Percentiles rank a stretch among this genome's conserved stretches.
These are phyloP conservation scores for Mystacornis crossleyi DNA, from an alignment of 2,113 vertebrate genomes.

Conservation along the genomic window DNA sequence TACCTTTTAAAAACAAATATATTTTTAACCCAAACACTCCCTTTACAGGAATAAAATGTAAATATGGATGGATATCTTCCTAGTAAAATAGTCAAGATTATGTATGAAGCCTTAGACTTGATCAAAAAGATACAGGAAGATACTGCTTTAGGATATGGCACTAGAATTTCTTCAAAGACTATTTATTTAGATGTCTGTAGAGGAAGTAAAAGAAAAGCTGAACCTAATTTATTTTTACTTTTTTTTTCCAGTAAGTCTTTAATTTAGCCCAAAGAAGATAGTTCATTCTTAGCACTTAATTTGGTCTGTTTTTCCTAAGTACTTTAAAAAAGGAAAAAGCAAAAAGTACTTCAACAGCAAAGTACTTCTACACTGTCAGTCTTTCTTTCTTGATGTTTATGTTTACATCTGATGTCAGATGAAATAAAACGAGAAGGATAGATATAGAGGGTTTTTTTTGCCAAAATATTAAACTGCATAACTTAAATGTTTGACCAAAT, in stretches of 20 bases:
- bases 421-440: not conserved
- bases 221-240: conserved; percentile 30
- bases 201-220: not conserved
- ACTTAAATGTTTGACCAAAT: conserved; percentile 74
- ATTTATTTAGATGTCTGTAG: conserved; percentile 50
- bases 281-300: conserved; percentile 40
- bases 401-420: conserved; percentile 56
- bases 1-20: conserved; percentile 44
- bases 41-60: conserved; percentile 55
- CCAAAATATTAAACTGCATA: conserved; percentile 73
- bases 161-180: conserved; percentile 58
- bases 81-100: conserved; percentile 43
- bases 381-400: conserved; percentile 44
- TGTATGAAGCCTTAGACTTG: conserved; percentile 25
- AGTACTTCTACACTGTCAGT: conserved; percentile 22
- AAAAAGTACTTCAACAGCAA: not conserved
- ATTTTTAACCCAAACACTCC: conserved; percentile 50
- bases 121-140: conserved; percentile 6
- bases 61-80: conserved; percentile 50
- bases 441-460: conserved; percentile 55
- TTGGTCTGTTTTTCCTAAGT: conserved; percentile 13
- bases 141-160: conserved; percentile 23
- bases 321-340: conserved; percentile 46
- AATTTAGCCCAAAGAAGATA: conserved; percentile 71
- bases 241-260: conserved; percentile 36